A percentile compares a stretch with the other conserved stretches of the same genome.
Conservation (phyloP, 2,888 invertebrate species). For the Euplexia lucipara region DNA sequence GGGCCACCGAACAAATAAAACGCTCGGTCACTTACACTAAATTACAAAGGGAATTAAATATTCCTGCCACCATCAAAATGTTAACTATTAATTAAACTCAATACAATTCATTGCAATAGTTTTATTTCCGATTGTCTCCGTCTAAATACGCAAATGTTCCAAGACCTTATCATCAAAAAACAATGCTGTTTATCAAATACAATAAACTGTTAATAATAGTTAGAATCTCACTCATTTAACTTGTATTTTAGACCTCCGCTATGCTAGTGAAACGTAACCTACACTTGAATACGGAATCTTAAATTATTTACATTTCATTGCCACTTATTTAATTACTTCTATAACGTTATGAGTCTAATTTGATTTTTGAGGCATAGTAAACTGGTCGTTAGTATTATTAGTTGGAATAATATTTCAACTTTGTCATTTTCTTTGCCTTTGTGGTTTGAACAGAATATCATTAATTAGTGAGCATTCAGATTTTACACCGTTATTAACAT, state of each 20-base stretch:
- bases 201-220: conserved; percentile 15
- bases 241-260: not conserved
- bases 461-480: not conserved
- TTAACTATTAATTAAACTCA: conserved; percentile 11
- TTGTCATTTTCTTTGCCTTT: not conserved
- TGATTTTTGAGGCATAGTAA: not conserved
- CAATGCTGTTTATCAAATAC: conserved; percentile 6
- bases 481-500: too few species aligned
- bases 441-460: not conserved
- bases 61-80: conserved; percentile 37
- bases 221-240: conserved; percentile 15
- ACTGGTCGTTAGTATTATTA: not conserved
- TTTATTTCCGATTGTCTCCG: not conserved
- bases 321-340: not conserved
- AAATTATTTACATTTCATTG: conserved; percentile 2
- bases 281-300: conserved; percentile 7
- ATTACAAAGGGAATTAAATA: conserved; percentile 40
- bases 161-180: conserved; percentile 2
- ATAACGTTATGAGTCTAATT: not conserved
- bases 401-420: not conserved
- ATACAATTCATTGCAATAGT: conserved; percentile 9
- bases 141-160: conserved; percentile 7
- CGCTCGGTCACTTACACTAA: conserved; percentile 47
- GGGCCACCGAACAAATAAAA: conserved; percentile 63
- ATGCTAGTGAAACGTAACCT: conserved; percentile 4